Base-by-base conservation (phyloP, 1,140 invertebrate genomes). In the Nasonia longicornis region DNA sequence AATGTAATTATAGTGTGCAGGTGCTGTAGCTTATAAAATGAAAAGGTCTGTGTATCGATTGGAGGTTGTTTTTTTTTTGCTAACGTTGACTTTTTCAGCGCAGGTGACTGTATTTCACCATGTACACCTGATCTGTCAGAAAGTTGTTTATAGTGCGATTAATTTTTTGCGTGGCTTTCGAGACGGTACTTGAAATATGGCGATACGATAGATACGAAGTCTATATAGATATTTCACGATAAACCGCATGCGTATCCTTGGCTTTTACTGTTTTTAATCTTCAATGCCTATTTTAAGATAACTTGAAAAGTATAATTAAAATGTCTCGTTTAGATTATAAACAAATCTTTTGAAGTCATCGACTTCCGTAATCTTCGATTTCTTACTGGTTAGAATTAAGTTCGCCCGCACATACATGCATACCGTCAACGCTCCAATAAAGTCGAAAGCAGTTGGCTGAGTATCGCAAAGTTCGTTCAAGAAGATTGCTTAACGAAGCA, bases 401-500 rank as follows among this genome's bases (percentile, higher is more conserved):
- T 26, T 6, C 64, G 64, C 26, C 8, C 10, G 29, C 38, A 26
- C 14, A 63, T 8, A 42, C 7, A 42, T 42, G 38, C 38, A 42
- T 42, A 42, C 38, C 38, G 38, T 42, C 38, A 42, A 42, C 38
- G 38, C 38, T 42, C 38, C 38, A 42, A 42, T 42, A 42, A 42
- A 42, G 38, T 8, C 38, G 38, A 42, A 42, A 42, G 38, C 38
- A 42, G 38, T 42, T 20, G 14, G 58, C 16, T 63, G 14, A 26
- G 22, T 26, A 26, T 67, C 4, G 26, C 2, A 67, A 67, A 67
- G 4, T 67, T 67, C 10, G 22, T 11, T 11, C 10, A 22, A 67
- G 64, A 11, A 26, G 22, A 67, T 67, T 67, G 64, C 64, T 67
- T 67, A 67, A 67, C 64, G 64, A 67, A 67, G 64, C 64, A 67